These are phyloP conservation scores for Asbolus verrucosus DNA, from an alignment of 1,140 invertebrate genomes.

Conservation along the genomic window DNA sequence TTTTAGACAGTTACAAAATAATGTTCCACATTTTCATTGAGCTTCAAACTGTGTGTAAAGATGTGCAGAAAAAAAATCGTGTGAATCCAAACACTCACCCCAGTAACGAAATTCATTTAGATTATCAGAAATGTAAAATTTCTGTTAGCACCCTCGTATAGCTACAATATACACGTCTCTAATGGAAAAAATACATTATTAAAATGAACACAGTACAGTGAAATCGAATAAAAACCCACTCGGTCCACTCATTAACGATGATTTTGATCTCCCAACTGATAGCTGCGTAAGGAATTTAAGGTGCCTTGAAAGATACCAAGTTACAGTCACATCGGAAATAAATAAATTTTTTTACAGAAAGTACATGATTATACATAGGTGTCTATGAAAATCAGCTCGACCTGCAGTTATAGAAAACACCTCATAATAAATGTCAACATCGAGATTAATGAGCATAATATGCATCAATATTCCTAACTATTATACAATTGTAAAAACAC, in stretches of 20 bases:
- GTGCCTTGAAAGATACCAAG: conserved; percentile 33
- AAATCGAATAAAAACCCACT: conserved; percentile 27
- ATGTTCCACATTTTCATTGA: conserved; percentile 13
- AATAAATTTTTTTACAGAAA: conserved; percentile 23
- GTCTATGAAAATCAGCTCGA: not conserved
- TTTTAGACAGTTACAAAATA: conserved; percentile 21
- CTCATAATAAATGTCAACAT: conserved; percentile 47
- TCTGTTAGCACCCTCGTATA: conserved; percentile 33
- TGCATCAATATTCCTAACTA: conserved; percentile 52
- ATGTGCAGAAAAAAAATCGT: conserved; percentile 24
- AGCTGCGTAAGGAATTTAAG: conserved; percentile 30
- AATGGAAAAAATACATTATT: conserved; percentile 38
- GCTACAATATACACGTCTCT: conserved; percentile 20
- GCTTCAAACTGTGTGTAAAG: conserved; percentile 24
- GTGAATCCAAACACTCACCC: conserved; percentile 29
- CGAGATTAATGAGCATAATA: conserved; percentile 52
- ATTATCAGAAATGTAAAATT: conserved; percentile 30
- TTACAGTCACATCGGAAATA: conserved; percentile 21
- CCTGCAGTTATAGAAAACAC: conserved; percentile 37
- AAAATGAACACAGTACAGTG: conserved; percentile 35
- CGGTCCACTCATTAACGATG: conserved; percentile 3
- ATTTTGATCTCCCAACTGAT: not conserved
- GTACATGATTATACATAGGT: conserved; percentile 5
- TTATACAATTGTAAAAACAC: conserved; percentile 53
- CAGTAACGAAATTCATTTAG: conserved; percentile 28